A percentile compares a stretch with the other conserved stretches of the same genome.
Conservation (phyloP, 2,113 vertebrate species). For the Tyrannus savana region DNA sequence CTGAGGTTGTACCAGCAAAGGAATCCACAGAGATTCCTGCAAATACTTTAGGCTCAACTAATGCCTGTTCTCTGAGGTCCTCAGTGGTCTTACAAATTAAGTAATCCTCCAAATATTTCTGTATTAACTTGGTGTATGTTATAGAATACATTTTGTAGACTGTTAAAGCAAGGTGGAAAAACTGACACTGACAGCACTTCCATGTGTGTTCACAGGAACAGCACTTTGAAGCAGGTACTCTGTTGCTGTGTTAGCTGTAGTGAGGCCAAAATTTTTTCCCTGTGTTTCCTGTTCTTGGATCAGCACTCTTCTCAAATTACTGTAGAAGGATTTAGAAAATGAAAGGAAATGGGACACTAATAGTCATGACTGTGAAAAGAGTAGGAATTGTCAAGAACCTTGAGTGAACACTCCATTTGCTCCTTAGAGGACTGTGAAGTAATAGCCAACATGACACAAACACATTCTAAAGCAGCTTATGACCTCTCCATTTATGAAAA, state of each 20-base stretch:
- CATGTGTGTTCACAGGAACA: fast-evolving
- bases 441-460: background rate
- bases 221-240: background rate
- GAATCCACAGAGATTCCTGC: background rate
- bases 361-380: background rate
- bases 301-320: background rate
- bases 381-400: background rate
- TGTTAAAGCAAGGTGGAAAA: background rate
- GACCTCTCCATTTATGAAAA: background rate
- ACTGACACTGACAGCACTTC: background rate
- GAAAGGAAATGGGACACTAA: background rate
- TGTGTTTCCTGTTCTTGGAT: background rate
- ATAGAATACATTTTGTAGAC: background rate
- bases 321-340: background rate
- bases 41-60: background rate
- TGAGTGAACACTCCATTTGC: background rate
- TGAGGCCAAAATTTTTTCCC: background rate
- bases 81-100: background rate
- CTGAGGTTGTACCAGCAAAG: background rate
- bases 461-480: background rate
- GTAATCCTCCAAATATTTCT: background rate
- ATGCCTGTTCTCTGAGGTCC: background rate
- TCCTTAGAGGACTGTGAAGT: background rate
- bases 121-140: background rate
- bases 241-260: background rate